Base-by-base conservation (phyloP, 2,113 vertebrate species). In the Bubo bubo region DNA sequence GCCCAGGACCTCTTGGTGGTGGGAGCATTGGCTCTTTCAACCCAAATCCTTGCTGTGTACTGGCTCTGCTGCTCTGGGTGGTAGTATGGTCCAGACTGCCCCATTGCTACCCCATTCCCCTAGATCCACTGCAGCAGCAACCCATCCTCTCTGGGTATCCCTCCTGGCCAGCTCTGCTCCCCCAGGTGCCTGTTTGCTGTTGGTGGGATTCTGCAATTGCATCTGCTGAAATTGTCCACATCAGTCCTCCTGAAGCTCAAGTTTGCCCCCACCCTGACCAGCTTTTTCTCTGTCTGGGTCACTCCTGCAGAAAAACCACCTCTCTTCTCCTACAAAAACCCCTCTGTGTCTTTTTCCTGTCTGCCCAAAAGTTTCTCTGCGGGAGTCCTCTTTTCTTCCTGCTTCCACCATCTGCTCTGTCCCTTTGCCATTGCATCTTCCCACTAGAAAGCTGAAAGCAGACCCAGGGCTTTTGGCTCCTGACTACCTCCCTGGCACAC, bases 361-460 rank as follows among this genome's bases (percentile, higher is more conserved):
- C 82, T 73, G 74, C 56, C 90, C 82, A 34, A 67, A 90, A 82
- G 67, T 86, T 90, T 67, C 94, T 52, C 88, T 1, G 27, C 28
- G 71, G 90, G 88, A 62, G 27, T 95, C 8, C 66, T 81, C 58
- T 68, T 79, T 26, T 35, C 21, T 88, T 86, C 92, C 88, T 45
- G 60, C 75, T 64, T 58, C 94, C 66, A 70, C 94, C 95, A 95
- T 93, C 96, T 95, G 96, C 91, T 97, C 84, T 2, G 2, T 87
- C 63, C 87, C 77, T 79, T 50, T 89, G 76, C 80, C 92, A 66
- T 79, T 14, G 72, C 55, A 12, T 37, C 45, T 64, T 49, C 86
- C 43, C 0, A 1, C 66, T n/a, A 58, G 71, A 49, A 60, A 68
- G 41, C 76, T 6, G 19, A 39, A 43, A 74, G 50, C 81, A 79